Evolutionary conservation across 2,113 vertebrate genomes (phyloP), one percentile per base, ranked within the genome.

Genomic region (Takifugu bimaculatus): DNA sequence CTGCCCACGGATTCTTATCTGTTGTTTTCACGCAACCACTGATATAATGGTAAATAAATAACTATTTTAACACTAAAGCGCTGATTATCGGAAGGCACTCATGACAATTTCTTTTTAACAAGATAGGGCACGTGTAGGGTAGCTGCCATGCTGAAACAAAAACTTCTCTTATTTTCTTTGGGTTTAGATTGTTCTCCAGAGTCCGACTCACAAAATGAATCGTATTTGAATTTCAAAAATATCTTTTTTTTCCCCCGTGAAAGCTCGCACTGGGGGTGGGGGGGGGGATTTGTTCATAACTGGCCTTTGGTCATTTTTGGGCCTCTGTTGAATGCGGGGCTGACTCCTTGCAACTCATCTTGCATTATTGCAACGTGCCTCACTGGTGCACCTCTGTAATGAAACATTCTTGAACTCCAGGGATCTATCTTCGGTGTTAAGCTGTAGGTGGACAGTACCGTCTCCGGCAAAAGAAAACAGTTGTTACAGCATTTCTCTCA

Each of bases 1-100:
- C 70, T 48, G 58, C 74, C 66, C 70, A 75, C 77, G 62, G 53
- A 73, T 57, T 72, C 44, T 55, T 73, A 55, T 59, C 57, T 66
- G 56, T 26, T 64, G 58, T 25, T 55, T 50, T 80, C 71, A 73
- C 68, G 54, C 64, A 26, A 42, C 20, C 50, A 35, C 39, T 52
- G 70, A 80, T 47, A 57, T 61, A 51, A 13, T 54, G 65, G 50
- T 54, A 68, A 64, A 70, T 75, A 60, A 65, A 63, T 68, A 52
- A 74, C 70, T 52, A 11, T 65, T 60, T 53, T 55, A 58, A 67
- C 60, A 44, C 55, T 25, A 50, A 63, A 50, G 56, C 55, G 54
- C 20, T 57, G 50, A 60, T 68, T 63, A 61, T 60, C 59, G 56
- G 26, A 55, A 4, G 43, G 3, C 13, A 54, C 51, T 55, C 42